These are phyloP conservation scores for Axea sp. DNA, from an alignment of 2,888 invertebrate genomes.

Conservation along the genomic window DNA sequence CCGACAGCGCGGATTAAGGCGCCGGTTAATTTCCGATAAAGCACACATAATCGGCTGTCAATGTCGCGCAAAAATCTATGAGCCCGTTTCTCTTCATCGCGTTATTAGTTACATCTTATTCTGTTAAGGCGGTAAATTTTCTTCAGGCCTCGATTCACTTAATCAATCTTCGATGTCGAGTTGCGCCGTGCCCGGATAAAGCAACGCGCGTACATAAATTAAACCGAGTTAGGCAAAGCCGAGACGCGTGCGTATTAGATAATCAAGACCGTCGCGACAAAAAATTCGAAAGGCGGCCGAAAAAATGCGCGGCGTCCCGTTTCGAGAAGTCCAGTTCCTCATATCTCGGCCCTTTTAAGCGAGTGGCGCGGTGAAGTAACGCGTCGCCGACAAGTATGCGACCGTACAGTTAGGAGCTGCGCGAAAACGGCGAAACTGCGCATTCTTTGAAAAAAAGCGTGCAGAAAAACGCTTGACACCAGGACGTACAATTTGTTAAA, in stretches of 20 bases:
- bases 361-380: conserved; percentile 71
- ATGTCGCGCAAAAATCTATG: conserved; percentile 10
- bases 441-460: conserved; percentile 34
- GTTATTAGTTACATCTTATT: conserved; percentile 49
- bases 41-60: conserved; percentile 23
- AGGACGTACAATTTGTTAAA: conserved; percentile 56
- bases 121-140: conserved; percentile 18
- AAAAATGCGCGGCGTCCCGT: conserved; percentile 60
- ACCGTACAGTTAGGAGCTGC: conserved; percentile 29
- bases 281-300: conserved; percentile 57
- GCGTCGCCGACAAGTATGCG: conserved; percentile 59
- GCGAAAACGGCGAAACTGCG: conserved; percentile 69
- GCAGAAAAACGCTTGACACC: conserved; percentile 39
- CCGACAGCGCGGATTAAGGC: conserved; percentile 17
- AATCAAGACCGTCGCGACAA: conserved; percentile 47
- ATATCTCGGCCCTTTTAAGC: conserved; percentile 75
- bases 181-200: conserved; percentile 30
- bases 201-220: conserved; percentile 55
- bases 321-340: conserved; percentile 73
- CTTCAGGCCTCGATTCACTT: conserved; percentile 22
- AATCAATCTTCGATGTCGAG: conserved; percentile 29
- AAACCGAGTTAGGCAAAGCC: conserved; percentile 51
- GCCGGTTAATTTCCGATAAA: conserved; percentile 21
- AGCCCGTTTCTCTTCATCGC: conserved; percentile 20
- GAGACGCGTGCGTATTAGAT: conserved; percentile 60